Conservation (phyloP, 1,140 invertebrate species). For the Magallana ariakensis region DNA sequence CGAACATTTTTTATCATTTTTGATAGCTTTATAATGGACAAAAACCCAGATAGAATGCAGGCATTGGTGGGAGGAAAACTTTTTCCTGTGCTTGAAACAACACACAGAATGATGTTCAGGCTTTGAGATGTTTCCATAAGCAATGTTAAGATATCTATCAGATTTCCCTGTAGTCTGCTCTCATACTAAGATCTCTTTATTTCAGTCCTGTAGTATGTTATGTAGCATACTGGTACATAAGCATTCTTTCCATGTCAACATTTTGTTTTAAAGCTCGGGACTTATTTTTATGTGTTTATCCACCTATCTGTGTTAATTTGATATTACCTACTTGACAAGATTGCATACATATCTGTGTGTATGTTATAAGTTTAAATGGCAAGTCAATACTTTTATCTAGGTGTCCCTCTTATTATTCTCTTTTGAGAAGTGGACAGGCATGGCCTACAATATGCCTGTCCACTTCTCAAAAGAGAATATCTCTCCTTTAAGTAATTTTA, state of each 20-base stretch:
- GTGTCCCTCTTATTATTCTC: too few relatives aligned
- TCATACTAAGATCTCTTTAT: neutral
- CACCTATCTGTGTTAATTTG: conserved; percentile 29
- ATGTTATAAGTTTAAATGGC: too few relatives aligned
- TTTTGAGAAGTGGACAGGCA: too few relatives aligned
- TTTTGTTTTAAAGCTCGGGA: neutral
- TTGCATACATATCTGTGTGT: too few relatives aligned
- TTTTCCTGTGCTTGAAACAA: neutral
- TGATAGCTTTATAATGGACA: neutral
- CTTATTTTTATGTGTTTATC: neutral
- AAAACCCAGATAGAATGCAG: neutral
- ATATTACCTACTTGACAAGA: neutral
- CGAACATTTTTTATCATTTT: conserved; percentile 15
- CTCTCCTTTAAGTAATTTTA: too few relatives aligned
- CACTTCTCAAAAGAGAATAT: too few relatives aligned
- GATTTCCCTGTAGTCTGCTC: neutral
- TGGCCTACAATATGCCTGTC: too few relatives aligned
- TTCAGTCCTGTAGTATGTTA: neutral
- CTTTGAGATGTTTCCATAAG: neutral
- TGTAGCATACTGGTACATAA: too few relatives aligned
- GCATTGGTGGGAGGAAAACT: neutral
- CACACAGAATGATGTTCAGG: neutral
- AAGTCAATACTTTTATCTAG: too few relatives aligned
- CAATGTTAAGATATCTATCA: neutral
- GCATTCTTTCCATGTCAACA: conserved; percentile 14